Evolutionary conservation across 1,140 invertebrate genomes (phyloP).

Genomic region (Branchinecta lynchi): DNA sequence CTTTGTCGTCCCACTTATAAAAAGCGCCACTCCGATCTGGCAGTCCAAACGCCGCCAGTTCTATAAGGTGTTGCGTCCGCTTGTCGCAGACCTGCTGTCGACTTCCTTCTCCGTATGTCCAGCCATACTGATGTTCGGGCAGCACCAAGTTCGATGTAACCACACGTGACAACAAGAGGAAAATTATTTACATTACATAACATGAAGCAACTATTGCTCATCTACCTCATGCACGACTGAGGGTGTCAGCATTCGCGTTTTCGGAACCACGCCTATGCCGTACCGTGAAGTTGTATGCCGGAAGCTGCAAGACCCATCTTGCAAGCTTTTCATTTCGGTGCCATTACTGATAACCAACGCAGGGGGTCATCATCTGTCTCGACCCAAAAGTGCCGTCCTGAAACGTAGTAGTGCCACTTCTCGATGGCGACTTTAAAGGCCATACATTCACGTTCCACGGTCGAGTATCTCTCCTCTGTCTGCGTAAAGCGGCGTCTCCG

Average conservation of each 20-base stretch:
- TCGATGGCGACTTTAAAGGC: too few species aligned
- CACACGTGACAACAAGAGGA: too few species aligned
- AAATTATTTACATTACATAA: too few species aligned
- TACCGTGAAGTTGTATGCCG: background rate
- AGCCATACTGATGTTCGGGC: background rate
- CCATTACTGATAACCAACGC: background rate
- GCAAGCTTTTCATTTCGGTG: background rate
- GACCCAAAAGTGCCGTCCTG: background rate
- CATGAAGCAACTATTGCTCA: too few species aligned
- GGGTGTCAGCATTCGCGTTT: conserved; percentile 4
- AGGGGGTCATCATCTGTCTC: background rate
- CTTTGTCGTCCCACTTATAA: background rate
- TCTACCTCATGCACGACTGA: too few species aligned
- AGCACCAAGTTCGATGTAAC: background rate
- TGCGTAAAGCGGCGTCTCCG: too few species aligned
- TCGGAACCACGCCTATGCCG: background rate
- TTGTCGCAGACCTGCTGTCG: background rate
- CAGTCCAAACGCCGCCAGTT: conserved; percentile 4
- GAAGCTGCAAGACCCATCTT: background rate
- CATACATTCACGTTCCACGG: too few species aligned
- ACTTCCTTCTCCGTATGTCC: background rate
- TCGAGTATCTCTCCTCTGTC: too few species aligned
- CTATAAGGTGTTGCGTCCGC: background rate
- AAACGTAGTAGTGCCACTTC: background rate
- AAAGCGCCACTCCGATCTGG: background rate